Base-by-base conservation (phyloP, 2,888 invertebrate genomes). In the Lobophora halterata region DNA sequence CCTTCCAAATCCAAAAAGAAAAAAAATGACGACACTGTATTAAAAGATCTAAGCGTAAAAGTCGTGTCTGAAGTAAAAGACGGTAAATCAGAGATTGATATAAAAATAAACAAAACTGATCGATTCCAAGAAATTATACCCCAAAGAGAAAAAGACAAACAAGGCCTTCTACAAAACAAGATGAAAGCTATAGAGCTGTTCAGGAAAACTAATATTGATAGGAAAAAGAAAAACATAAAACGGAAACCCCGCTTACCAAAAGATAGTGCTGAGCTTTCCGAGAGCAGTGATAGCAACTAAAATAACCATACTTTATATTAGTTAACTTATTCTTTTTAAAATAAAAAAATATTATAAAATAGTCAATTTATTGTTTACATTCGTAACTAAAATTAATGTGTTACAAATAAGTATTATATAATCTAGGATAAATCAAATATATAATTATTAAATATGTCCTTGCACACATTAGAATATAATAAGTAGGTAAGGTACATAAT, bases 121-220 rank as follows among this genome's bases (percentile, higher is more conserved):
- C 63, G 78, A 44, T 73, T 63, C 32, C 82, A 89, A 60, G 91
- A 92, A 72, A 67, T 89, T 0, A 95, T 95, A 62, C 94, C 94
- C 0, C 95, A 95, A 65, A 89, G 91, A 49, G 92, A 93, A 65
- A 90, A 89, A 45, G 91, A 92, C 49, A 90, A 91, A 67, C 81
- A 88, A 44, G 87, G 90, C 61, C 79, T 92, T 47, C 73, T 93
- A 24, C 89, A 91, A 61, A 92, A 91, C 52, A 95, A 93, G 77
- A 75, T 93, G 58, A 91, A 91, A 69, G 95, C 95, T 0, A 93
- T 94, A 25, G 93, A 93, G 70, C 61, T 93, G 31, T 91, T 93
- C 48, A 89, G 92, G 48, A 93, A 91, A 71, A 89, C 91, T 0
- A 91, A 89, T 55, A 85, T 88, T 40, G 91, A 91, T 49, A 82